Evolutionary conservation across 2,888 invertebrate genomes (phyloP), one percentile per base, ranked within the genome.

Genomic region (Tachystola acroxantha): DNA sequence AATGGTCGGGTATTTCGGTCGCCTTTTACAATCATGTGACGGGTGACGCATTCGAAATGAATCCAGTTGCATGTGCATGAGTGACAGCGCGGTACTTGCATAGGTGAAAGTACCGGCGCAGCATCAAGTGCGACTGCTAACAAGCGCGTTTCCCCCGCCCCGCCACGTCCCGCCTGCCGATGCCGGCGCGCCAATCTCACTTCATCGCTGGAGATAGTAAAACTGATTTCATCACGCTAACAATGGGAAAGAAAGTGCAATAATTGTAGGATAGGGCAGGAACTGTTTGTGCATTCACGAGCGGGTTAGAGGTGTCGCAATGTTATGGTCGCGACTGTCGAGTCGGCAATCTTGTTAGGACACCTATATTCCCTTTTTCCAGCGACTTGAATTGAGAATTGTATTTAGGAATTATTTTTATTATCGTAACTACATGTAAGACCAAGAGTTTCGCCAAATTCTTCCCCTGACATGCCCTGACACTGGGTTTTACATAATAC

Each of bases 161-260:
- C 70, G 57, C 57, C 61, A 72, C 48, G 67, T 68, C 43, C 73
- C n/a, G n/a, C n/a, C n/a, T n/a, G n/a, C n/a, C n/a, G n/a, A n/a
- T n/a, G n/a, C n/a, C n/a, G 76, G 46, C 74, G 70, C 36, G 40
- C 77, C 62, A 66, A 75, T 72, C 76, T 67, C 86, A 79, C 71
- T 82, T 76, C 48, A 73, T 81, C 64, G 77, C 74, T 63, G 61
- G 67, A 70, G 78, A 80, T 78, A 79, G 77, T 80, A 77, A 78
- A 67, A 76, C 69, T 75, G 74, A 71, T 74, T 80, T 67, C 71
- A 79, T 71, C 75, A 74, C 64, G 62, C 61, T 70, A 77, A 80
- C 73, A 82, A 79, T 79, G 71, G 73, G 78, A 86, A 69, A 73
- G 80, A 68, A 90, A 81, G 74, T 84, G 78, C 74, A 76, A 67